Base-by-base conservation (phyloP, 2,888 invertebrate genomes). In the Therioaphis trifolii region DNA sequence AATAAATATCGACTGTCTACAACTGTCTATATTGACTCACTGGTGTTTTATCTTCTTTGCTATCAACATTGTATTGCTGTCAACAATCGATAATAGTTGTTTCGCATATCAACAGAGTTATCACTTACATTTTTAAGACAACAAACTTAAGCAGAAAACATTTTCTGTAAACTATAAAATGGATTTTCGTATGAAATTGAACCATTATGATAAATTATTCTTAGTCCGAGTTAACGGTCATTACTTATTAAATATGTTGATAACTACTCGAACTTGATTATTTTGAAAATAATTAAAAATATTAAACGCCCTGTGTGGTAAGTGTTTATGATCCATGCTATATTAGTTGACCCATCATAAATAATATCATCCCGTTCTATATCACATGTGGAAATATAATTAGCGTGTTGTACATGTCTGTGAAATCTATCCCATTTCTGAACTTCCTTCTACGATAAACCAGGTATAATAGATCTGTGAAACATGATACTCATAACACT, bases 331-430 rank as follows among this genome's bases (percentile, higher is more conserved):
- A 35, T 76, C 9, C 21, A 18, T 43, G 0, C 15, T 15, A 40
- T 27, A 21, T n/a, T n/a, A 27, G 12, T 46, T n/a, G 35, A 9
- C 15, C 15, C 14, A 21, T 24, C 15, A n/a, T 29, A 66, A 35
- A 35, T 35, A 5, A 7, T 35, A 66, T 35, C 49, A n/a, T 15
- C 24, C 27, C 4, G 4, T 40, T 12, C 4, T n/a, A 1, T n/a
- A 7, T 52, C 5, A n/a, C 40, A 43, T 55, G 27, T 68, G 78
- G 78, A 69, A 69, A 79, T 69, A 27, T 43, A 79, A 69, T 78
- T 77, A 77, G 9, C 18, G 27, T 55, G 49, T 49, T 52, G 24
- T 52, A 12, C 5, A 68, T 3, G 7, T 24, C 68, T 55, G 68
- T 79, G 68, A 79, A 69, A 79, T 43, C 52, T 55, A 79, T 69